Base-by-base conservation (phyloP, 2,797 vertebrate genomes). In the Paguma larvata region DNA sequence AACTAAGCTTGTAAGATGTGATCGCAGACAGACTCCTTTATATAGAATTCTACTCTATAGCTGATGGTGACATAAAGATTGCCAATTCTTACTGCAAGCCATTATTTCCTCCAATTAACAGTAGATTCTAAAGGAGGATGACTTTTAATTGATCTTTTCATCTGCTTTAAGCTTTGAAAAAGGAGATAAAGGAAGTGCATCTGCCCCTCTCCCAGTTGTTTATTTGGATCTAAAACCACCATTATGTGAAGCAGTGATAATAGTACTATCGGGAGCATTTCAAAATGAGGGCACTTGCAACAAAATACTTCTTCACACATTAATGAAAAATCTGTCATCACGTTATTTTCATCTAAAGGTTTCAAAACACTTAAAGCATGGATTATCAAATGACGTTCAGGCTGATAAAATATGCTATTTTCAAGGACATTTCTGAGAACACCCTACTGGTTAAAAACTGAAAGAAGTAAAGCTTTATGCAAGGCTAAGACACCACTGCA, bases 331-430 rank as follows among this genome's bases (percentile, higher is more conserved):
- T 85, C 91, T 85, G 59, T 95, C 62, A 79, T 72, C 68, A 79
- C 27, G 70, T 34, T 85, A 85, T 79, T 79, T 97, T 96, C 77
- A 82, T 88, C 34, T 88, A 95, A 96, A 92, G 48, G 44, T 97
- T 94, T 97, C 91, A 68, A 79, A 96, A 86, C 63, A 44, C 86
- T 82, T 89, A 38, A 19, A 95, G 13, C 27, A 89, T 51, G 46
- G 51, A 89, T 98, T 94, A 92, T 91, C 56, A 92, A 91, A 83
- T 87, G 94, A 91, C 5, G 9, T 65, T 92, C 79, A 90, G 38
- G n/a, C 56, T 86, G 48, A 88, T 92, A 92, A 96, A 93, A 56
- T n/a, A 82, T 65, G 53, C 9, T 21, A 38, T 67, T 94, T 73
- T 90, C 78, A 85, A 93, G 77, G 72, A 56, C 46, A 88, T 94